phyloP scores from a whole-genome alignment of 2,888 invertebrate genomes.

The Ganaspis brasiliensis region DNA sequence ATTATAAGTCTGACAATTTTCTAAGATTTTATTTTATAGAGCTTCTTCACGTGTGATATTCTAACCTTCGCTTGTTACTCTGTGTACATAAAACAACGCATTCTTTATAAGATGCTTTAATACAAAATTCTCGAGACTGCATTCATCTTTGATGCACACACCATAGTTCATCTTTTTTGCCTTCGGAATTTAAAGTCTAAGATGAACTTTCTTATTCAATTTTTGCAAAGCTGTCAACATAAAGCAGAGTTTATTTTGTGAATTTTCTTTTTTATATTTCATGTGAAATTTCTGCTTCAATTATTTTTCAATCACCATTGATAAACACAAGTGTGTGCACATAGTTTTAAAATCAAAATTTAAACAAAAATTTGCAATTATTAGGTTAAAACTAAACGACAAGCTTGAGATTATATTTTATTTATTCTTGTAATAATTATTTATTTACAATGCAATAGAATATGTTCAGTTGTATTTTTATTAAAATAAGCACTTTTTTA shows the following conservation, averaged over 20 bases:
- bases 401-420: too few species aligned
- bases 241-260: background rate
- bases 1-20: background rate
- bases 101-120: conserved; percentile 37
- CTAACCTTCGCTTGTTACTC: background rate
- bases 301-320: background rate
- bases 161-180: background rate
- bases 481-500: too few species aligned
- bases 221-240: background rate
- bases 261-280: background rate
- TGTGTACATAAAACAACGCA: conserved; percentile 13
- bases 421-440: too few species aligned
- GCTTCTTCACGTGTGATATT: background rate
- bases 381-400: too few species aligned
- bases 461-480: too few species aligned
- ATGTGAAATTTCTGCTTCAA: background rate
- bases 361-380: too few species aligned
- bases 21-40: background rate
- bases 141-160: conserved; percentile 18
- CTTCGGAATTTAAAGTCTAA: background rate
- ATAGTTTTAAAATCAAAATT: too few species aligned
- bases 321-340: too few species aligned
- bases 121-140: conserved; percentile 29
- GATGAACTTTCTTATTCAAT: conserved; percentile 17
- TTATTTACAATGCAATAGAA: too few species aligned